A percentile compares a stretch with the other conserved stretches of the same genome.
Conservation (phyloP, 2,888 invertebrate genomes). For the Trissolcus japonicus region DNA sequence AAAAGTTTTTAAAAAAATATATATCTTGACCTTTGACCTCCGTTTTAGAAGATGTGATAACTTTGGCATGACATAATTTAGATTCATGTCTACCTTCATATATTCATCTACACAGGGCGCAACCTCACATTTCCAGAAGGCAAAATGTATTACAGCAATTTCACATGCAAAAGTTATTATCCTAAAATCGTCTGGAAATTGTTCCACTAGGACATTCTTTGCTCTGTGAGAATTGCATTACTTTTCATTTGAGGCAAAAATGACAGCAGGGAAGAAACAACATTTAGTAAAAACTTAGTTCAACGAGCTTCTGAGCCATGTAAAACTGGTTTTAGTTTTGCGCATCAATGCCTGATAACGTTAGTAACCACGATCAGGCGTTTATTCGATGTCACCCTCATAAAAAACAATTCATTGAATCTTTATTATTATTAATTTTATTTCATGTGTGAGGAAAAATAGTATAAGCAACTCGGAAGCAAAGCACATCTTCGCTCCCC, state of each 20-base stretch:
- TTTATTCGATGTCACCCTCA: too few relatives aligned
- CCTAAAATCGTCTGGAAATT: conserved; percentile 73
- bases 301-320: too few relatives aligned
- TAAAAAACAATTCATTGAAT: too few relatives aligned
- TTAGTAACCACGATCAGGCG: too few relatives aligned
- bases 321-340: too few relatives aligned
- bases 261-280: conserved; percentile 27
- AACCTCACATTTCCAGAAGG: conserved; percentile 50
- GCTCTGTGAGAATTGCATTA: background rate
- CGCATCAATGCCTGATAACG: too few relatives aligned
- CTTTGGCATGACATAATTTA: conserved; percentile 48
- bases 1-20: conserved; percentile 46
- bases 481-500: too few relatives aligned
- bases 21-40: conserved; percentile 47
- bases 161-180: conserved; percentile 73
- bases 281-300: too few relatives aligned
- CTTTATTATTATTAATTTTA: too few relatives aligned
- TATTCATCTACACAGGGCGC: conserved; percentile 26
- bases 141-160: conserved; percentile 71
- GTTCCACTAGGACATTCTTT: conserved; percentile 58
- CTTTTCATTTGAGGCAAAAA: background rate
- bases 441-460: too few relatives aligned
- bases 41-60: conserved; percentile 42
- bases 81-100: conserved; percentile 40
- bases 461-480: too few relatives aligned